These are phyloP conservation scores for Antidorcas marsupialis DNA, from an alignment of 2,113 vertebrate species.

Conservation along the genomic window DNA sequence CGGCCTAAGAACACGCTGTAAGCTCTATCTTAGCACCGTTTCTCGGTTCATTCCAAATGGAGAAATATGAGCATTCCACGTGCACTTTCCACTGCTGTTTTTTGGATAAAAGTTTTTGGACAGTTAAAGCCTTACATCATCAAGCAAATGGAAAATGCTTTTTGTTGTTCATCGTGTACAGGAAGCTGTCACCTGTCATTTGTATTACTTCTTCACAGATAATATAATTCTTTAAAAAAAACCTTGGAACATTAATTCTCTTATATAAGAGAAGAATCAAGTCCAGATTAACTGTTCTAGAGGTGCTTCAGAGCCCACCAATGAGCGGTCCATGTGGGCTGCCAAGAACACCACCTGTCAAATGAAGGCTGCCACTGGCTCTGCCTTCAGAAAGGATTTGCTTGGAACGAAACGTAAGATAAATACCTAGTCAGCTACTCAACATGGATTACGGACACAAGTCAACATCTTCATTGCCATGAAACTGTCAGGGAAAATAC, in stretches of 20 bases:
- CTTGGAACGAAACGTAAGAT: not conserved
- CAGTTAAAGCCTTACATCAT: not conserved
- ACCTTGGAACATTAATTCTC: not conserved
- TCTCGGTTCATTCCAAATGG: not conserved
- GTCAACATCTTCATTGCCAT: not conserved
- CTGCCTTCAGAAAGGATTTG: conserved; percentile 46
- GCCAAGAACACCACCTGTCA: conserved; percentile 62
- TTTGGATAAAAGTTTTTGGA: not conserved
- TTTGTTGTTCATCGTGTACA: not conserved
- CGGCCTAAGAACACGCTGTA: not conserved
- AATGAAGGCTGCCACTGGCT: conserved; percentile 32
- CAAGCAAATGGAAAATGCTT: not conserved
- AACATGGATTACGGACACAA: not conserved
- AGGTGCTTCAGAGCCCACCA: conserved; percentile 14
- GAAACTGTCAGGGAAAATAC: not conserved
- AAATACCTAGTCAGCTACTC: not conserved
- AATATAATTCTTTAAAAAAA: conserved; percentile 16
- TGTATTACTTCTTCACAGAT: not conserved
- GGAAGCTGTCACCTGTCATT: not conserved
- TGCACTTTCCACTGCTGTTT: not conserved
- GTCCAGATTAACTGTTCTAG: conserved; percentile 44
- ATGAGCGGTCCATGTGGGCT: not conserved
- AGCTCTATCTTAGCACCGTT: not conserved
- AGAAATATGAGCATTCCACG: not conserved
- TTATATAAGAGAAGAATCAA: not conserved